A percentile compares a stretch with the other conserved stretches of the same genome.
These are phyloP conservation scores for Ichneumoninae sp. DNA, from an alignment of 2,888 invertebrate species.

Conservation along the genomic window DNA sequence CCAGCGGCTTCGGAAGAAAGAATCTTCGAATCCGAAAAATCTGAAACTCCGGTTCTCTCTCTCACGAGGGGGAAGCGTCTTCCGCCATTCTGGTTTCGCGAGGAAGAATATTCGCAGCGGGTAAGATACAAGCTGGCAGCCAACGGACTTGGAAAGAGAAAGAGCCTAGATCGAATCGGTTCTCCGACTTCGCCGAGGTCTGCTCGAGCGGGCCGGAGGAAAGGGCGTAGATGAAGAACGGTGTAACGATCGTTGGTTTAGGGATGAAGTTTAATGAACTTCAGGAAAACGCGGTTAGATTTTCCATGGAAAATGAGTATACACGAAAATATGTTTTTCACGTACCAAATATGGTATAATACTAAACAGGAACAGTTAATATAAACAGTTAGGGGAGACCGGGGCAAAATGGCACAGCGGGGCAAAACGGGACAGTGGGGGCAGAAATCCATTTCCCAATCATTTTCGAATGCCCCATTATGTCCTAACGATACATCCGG, in stretches of 20 bases:
- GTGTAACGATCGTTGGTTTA: not conserved
- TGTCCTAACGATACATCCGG: too few relatives aligned
- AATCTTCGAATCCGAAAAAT: conserved; percentile 66
- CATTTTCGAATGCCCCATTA: too few relatives aligned
- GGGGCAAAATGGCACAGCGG: too few relatives aligned
- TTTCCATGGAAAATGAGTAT: not conserved
- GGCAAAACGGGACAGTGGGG: too few relatives aligned
- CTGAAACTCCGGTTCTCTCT: conserved; percentile 40
- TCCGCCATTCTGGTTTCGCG: conserved; percentile 63
- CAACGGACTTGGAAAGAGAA: conserved; percentile 35
- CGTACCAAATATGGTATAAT: too few relatives aligned
- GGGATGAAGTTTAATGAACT: conserved; percentile 8
- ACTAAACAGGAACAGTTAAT: too few relatives aligned
- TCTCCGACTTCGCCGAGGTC: conserved; percentile 60
- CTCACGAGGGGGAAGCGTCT: conserved; percentile 35
- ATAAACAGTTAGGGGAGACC: too few relatives aligned
- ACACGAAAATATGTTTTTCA: not conserved
- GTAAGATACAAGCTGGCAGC: conserved; percentile 54
- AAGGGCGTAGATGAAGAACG: conserved; percentile 2
- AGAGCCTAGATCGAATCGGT: conserved; percentile 69
- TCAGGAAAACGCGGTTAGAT: not conserved
- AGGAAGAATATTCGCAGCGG: conserved; percentile 67
- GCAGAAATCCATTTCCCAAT: too few relatives aligned
- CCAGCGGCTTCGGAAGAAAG: conserved; percentile 40
- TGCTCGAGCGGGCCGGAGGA: conserved; percentile 43